A percentile compares a stretch with the other conserved stretches of the same genome.
These are phyloP conservation scores for Grallaria varia DNA, from an alignment of 2,113 vertebrate species.

Conservation along the genomic window DNA sequence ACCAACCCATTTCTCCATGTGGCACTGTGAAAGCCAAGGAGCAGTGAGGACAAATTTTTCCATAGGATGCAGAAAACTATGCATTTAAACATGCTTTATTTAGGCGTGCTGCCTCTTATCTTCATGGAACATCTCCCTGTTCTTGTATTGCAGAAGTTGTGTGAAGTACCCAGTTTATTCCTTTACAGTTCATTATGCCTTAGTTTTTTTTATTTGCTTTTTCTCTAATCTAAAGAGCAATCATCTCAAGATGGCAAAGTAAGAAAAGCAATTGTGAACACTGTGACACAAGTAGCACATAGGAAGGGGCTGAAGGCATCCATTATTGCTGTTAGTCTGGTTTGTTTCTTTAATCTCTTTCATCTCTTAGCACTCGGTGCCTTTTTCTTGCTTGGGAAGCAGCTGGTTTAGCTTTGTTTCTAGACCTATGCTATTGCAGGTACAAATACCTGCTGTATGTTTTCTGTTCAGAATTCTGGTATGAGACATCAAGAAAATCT, in stretches of 20 bases:
- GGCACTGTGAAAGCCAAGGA: neutral
- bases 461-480: neutral
- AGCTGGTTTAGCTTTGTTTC: neutral
- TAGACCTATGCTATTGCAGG: neutral
- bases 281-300: neutral
- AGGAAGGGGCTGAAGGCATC: neutral
- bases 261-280: neutral
- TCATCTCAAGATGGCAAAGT: neutral
- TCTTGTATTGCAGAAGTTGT: neutral
- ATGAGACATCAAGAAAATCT: neutral
- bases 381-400: neutral
- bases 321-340: neutral
- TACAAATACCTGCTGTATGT: neutral
- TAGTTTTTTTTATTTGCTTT: conserved; percentile 4
- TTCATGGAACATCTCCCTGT: neutral
- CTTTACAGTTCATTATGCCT: conserved; percentile 1
- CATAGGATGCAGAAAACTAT: neutral
- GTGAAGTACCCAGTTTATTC: neutral
- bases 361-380: neutral
- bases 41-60: neutral
- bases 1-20: fast-evolving
- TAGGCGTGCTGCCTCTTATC: neutral
- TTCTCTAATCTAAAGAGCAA: conserved; percentile 8
- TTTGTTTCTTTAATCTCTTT: conserved; percentile 27
- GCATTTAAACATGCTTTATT: neutral